Conservation (phyloP, 2,113 vertebrate species). For the Puntigrus tetrazona region DNA sequence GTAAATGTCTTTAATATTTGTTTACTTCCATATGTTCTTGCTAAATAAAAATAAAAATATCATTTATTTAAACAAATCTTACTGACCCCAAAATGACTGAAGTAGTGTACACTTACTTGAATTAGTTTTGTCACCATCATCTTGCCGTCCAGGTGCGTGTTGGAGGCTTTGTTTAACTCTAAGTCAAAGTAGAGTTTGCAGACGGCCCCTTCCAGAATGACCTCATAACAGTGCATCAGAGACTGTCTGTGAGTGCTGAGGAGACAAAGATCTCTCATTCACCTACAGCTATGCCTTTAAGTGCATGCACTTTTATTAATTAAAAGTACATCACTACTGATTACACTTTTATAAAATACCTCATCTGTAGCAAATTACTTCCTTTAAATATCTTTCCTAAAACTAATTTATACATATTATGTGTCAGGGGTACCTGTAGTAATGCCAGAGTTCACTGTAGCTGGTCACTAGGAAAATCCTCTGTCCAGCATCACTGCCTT, state of each 20-base stretch:
- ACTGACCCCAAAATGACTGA: neutral
- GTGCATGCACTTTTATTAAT: neutral
- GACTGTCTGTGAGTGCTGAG: conserved; percentile 68
- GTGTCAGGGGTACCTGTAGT: conserved; percentile 75
- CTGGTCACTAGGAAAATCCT: conserved; percentile 84
- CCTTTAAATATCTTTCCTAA: neutral
- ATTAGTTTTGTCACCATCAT: conserved; percentile 86
- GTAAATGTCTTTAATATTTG: neutral
- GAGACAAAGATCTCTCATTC: neutral
- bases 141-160: conserved; percentile 81
- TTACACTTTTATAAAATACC: neutral
- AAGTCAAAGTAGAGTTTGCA: conserved; percentile 98
- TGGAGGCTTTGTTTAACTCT: conserved; percentile 87
- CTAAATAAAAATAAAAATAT: neutral
- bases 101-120: conserved; percentile 74
- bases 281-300: neutral
- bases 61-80: neutral
- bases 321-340: neutral
- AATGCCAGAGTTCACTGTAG: conserved; percentile 84
- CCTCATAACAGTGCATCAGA: conserved; percentile 96
- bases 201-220: conserved; percentile 92
- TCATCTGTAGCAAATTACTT: neutral
- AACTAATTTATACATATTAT: neutral
- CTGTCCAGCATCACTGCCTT: conserved; percentile 56
- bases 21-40: neutral